These are phyloP conservation scores for Matsumyia berberina DNA, from an alignment of 2,888 invertebrate genomes.

Conservation along the genomic window DNA sequence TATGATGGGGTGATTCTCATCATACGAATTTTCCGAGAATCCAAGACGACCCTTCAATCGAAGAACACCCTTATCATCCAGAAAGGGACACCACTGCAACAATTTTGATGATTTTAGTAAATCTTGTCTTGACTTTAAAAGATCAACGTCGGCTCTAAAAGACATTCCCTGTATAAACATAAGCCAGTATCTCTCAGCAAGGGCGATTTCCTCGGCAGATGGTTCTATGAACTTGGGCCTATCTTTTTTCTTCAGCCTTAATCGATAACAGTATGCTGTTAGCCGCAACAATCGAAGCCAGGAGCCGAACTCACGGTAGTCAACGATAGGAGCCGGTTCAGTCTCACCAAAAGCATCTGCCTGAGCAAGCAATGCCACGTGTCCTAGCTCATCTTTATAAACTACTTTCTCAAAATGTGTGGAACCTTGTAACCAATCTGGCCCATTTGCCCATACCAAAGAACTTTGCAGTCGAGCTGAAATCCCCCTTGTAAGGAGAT, in stretches of 20 bases:
- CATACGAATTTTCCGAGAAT: background rate
- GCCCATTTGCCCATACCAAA: constrained; percentile 4
- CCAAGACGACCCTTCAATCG: constrained; percentile 8
- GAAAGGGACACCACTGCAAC: background rate
- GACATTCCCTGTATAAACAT: constrained; percentile 2
- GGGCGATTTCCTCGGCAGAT: background rate
- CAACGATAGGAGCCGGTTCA: no score
- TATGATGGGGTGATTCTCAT: constrained; percentile 1
- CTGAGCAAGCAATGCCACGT: no score
- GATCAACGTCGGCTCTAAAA: background rate
- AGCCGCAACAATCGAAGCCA: constrained; percentile 5
- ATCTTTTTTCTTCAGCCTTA: background rate
- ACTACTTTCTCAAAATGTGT: no score
- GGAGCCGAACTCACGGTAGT: no score
- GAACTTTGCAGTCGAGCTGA: constrained; percentile 3
- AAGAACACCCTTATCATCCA: constrained; percentile 5
- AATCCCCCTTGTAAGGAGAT: constrained; percentile 16
- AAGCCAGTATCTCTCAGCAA: background rate
- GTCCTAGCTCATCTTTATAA: no score
- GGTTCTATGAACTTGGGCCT: background rate
- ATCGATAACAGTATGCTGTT: constrained; percentile 5
- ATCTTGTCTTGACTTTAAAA: background rate
- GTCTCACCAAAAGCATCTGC: no score
- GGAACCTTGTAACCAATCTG: no score
- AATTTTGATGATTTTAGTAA: constrained; percentile 6